phyloP scores from a whole-genome alignment of 2,113 vertebrate genomes.

The Hypomesus transpacificus region DNA sequence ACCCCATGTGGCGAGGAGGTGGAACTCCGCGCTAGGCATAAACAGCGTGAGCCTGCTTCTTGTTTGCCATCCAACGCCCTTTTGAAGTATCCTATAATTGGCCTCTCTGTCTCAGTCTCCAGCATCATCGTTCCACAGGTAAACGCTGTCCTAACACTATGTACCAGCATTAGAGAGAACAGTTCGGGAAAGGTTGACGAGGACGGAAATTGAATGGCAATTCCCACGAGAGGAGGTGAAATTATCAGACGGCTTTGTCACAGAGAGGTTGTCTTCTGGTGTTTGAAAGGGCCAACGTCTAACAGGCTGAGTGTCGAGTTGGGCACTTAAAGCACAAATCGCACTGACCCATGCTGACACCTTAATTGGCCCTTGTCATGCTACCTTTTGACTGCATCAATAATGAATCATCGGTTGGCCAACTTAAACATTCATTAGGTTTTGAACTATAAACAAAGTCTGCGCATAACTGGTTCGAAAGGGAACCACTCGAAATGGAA shows the following conservation, averaged over 20 bases:
- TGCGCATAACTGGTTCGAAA: too few species aligned
- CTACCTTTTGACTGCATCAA: not conserved
- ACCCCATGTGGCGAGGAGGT: not conserved
- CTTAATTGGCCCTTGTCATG: not conserved
- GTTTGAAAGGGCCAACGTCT: too few species aligned
- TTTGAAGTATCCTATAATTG: conserved; percentile 13
- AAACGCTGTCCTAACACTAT: not conserved
- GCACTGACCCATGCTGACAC: not conserved
- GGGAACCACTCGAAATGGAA: too few species aligned
- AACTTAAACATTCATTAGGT: too few species aligned
- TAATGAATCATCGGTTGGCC: not conserved
- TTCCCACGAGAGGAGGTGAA: too few species aligned
- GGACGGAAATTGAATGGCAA: too few species aligned
- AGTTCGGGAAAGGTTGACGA: too few species aligned
- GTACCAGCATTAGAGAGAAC: not conserved
- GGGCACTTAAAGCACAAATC: not conserved
- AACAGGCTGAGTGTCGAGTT: too few species aligned
- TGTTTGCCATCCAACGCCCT: conserved; percentile 9
- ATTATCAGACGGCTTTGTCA: too few species aligned
- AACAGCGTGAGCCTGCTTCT: conserved; percentile 1
- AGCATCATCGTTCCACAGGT: not conserved
- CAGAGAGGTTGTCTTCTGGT: too few species aligned
- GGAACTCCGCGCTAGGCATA: not conserved
- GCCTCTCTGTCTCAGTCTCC: not conserved
- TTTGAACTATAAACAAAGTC: too few species aligned